These are phyloP conservation scores for Rhinoraja longicauda DNA, from an alignment of 2,797 vertebrate species.

Conservation along the genomic window DNA sequence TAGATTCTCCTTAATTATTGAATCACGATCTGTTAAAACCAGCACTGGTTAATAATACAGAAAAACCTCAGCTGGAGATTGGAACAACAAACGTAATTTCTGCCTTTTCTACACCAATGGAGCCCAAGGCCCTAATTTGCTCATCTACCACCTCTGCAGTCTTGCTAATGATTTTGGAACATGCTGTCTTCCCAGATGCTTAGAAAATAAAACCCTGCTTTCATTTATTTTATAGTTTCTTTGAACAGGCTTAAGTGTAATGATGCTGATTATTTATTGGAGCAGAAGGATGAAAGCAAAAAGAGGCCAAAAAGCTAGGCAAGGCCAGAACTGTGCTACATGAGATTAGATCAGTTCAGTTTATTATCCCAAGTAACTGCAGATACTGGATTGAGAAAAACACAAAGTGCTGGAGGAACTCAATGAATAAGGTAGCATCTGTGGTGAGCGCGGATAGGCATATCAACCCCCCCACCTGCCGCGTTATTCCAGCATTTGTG, in stretches of 20 bases:
- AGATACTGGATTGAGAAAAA: too few species aligned
- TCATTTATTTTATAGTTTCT: constrained; percentile 16
- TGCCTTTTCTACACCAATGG: background rate
- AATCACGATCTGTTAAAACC: constrained; percentile 6
- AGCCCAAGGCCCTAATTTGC: constrained; percentile 12
- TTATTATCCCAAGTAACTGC: too few species aligned
- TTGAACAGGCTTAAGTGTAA: background rate
- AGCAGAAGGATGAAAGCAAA: background rate
- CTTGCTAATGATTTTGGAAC: constrained; percentile 24
- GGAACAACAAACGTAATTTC: constrained; percentile 5
- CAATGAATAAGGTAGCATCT: too few species aligned
- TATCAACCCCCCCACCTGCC: too few species aligned
- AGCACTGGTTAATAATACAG: constrained; percentile 5
- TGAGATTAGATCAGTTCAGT: too few species aligned
- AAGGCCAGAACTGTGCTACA: too few species aligned
- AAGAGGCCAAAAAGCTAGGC: background rate
- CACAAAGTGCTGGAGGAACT: too few species aligned
- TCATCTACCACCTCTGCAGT: background rate
- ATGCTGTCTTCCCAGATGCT: constrained; percentile 7
- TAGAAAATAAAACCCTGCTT: background rate
- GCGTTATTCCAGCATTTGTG: too few species aligned
- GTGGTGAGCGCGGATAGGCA: too few species aligned
- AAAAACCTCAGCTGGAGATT: background rate
- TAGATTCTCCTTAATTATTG: background rate
- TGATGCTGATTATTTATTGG: background rate